phyloP scores from a whole-genome alignment of 2,113 vertebrate species.

The Carassius gibelio region DNA sequence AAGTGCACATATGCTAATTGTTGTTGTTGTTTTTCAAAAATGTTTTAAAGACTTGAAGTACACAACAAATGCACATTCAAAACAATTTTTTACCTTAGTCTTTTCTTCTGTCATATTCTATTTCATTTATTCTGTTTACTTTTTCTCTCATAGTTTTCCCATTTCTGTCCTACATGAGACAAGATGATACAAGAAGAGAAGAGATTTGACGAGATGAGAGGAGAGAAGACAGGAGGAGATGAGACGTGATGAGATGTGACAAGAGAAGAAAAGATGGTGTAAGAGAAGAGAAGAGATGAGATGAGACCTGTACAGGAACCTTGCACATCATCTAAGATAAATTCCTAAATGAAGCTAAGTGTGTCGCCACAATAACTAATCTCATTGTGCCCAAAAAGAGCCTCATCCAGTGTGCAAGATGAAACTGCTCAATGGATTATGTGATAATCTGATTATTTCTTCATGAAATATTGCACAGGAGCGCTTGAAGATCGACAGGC shows the following conservation, averaged over 20 bases:
- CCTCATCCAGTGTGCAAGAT: constrained; percentile 47
- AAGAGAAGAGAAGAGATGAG: background rate
- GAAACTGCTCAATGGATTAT: constrained; percentile 45
- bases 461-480: constrained; percentile 41
- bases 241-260: too few relatives aligned
- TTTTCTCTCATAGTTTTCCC: background rate
- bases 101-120: too few relatives aligned
- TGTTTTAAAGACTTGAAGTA: too few relatives aligned
- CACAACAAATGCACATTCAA: too few relatives aligned
- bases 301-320: constrained; percentile 5
- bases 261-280: too few relatives aligned
- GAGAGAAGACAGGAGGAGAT: too few relatives aligned
- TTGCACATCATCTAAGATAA: constrained; percentile 25
- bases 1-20: too few relatives aligned
- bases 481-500: constrained; percentile 31
- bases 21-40: too few relatives aligned
- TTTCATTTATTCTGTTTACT: too few relatives aligned
- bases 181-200: background rate
- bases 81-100: too few relatives aligned
- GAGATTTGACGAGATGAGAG: too few relatives aligned
- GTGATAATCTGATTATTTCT: constrained; percentile 48
- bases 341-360: constrained; percentile 25
- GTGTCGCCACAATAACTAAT: constrained; percentile 35
- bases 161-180: background rate
- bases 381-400: constrained; percentile 42